These are phyloP conservation scores for Fragum sueziense DNA, from an alignment of 2,888 invertebrate species.

Conservation along the genomic window DNA sequence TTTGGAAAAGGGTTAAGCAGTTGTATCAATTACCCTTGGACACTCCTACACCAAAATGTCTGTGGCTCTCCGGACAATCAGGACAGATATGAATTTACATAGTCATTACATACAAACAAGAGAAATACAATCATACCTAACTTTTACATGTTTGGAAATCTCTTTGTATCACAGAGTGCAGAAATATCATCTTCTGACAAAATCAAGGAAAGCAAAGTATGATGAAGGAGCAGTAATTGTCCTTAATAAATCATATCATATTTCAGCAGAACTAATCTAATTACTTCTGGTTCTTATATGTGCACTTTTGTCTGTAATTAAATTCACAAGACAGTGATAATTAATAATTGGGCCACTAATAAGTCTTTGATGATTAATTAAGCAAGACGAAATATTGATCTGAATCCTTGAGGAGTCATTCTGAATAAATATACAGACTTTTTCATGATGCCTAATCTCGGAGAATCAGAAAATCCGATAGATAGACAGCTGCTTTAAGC, in stretches of 20 bases:
- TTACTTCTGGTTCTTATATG: neutral
- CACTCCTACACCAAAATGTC: too few species aligned
- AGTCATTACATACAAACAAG: too few species aligned
- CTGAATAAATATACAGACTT: slow-evolving; percentile 8
- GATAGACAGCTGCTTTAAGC: slow-evolving; percentile 2
- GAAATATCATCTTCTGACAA: too few species aligned
- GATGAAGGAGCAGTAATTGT: neutral
- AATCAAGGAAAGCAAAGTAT: too few species aligned
- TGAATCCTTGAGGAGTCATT: neutral
- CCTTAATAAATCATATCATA: neutral
- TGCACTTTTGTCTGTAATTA: neutral
- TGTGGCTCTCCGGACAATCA: too few species aligned
- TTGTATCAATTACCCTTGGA: too few species aligned
- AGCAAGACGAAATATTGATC: slow-evolving; percentile 14
- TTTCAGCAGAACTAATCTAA: neutral
- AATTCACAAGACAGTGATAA: slow-evolving; percentile 12
- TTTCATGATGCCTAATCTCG: slow-evolving; percentile 2
- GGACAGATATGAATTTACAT: too few species aligned
- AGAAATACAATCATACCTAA: too few species aligned
- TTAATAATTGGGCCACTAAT: slow-evolving; percentile 2
- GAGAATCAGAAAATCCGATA: neutral
- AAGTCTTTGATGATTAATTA: slow-evolving; percentile 23
- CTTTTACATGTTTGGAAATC: too few species aligned
- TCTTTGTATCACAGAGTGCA: too few species aligned
- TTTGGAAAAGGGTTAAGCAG: too few species aligned